These are phyloP conservation scores for Xylophagus ater DNA, from an alignment of 2,888 invertebrate species.

Conservation along the genomic window DNA sequence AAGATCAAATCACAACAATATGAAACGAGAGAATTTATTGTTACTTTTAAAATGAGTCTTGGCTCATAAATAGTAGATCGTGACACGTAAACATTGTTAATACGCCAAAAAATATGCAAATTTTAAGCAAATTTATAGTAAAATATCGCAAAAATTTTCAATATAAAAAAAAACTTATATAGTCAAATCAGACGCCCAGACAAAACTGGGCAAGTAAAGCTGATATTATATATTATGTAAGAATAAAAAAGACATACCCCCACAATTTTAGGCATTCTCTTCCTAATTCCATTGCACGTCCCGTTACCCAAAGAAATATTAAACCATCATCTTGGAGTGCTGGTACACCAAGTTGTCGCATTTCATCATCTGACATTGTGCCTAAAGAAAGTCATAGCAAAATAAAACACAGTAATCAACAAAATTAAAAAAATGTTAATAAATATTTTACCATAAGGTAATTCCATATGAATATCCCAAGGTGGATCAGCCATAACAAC, in stretches of 20 bases:
- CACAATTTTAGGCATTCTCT: conserved; percentile 90
- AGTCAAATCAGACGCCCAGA: too few relatives aligned
- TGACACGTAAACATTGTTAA: too few relatives aligned
- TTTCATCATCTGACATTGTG: conserved; percentile 97
- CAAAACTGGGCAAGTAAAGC: too few relatives aligned
- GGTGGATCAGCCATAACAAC: conserved; percentile 99
- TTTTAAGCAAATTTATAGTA: too few relatives aligned
- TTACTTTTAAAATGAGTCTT: too few relatives aligned
- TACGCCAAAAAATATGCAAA: too few relatives aligned
- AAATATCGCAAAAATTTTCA: too few relatives aligned
- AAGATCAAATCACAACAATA: too few relatives aligned
- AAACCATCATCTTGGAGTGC: conserved; percentile 91
- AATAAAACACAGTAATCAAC: neutral
- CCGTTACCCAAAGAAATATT: conserved; percentile 96
- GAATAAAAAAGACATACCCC: conserved; percentile 45
- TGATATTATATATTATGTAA: too few relatives aligned
- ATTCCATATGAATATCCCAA: conserved; percentile 99
- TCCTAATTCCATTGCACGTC: conserved; percentile 73
- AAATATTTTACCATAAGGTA: conserved; percentile 80
- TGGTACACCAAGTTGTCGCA: conserved; percentile 90
- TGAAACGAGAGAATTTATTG: too few relatives aligned
- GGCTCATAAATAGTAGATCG: too few relatives aligned
- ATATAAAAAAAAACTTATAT: too few relatives aligned
- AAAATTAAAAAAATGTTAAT: neutral
- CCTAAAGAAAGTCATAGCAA: conserved; percentile 18